Evolutionary conservation across 2,888 invertebrate species (phyloP).

Genomic region (Protonemura montana): DNA sequence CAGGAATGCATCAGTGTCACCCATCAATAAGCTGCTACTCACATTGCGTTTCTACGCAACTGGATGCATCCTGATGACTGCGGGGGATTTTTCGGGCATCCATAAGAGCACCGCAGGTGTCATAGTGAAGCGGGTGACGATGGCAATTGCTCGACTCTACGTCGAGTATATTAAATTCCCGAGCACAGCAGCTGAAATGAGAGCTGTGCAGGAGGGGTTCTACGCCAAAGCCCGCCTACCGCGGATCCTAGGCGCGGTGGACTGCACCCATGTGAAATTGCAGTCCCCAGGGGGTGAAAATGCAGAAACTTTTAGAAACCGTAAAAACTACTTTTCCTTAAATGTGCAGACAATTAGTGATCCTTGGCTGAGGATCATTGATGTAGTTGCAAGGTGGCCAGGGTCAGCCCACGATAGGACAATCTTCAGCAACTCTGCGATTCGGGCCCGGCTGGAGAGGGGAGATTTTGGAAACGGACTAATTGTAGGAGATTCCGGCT

Average conservation of each 20-base stretch:
- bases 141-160: slow-evolving; percentile 30
- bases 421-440: slow-evolving; percentile 52
- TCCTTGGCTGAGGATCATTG: slow-evolving; percentile 48
- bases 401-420: slow-evolving; percentile 53
- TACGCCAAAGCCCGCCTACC: slow-evolving; percentile 36
- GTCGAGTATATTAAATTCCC: slow-evolving; percentile 19
- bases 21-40: background rate
- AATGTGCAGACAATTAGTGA: slow-evolving; percentile 49
- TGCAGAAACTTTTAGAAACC: slow-evolving; percentile 43
- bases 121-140: slow-evolving; percentile 24
- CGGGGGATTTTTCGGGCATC: slow-evolving; percentile 40
- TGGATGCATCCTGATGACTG: slow-evolving; percentile 28
- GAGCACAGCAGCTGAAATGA: slow-evolving; percentile 27
- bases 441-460: slow-evolving; percentile 49
- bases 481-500: slow-evolving; percentile 53
- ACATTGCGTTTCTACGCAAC: slow-evolving; percentile 21
- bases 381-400: slow-evolving; percentile 54
- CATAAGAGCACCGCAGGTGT: slow-evolving; percentile 39
- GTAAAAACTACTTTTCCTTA: slow-evolving; percentile 45
- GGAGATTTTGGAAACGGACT: slow-evolving; percentile 48
- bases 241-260: slow-evolving; percentile 40
- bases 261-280: slow-evolving; percentile 41
- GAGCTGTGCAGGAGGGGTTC: slow-evolving; percentile 9
- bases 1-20: slow-evolving; percentile 1
- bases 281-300: slow-evolving; percentile 40